Percentiles rank a stretch among this genome's conserved stretches.
These are phyloP conservation scores for Cheilosia pagana DNA, from an alignment of 2,888 invertebrate genomes.

Conservation along the genomic window DNA sequence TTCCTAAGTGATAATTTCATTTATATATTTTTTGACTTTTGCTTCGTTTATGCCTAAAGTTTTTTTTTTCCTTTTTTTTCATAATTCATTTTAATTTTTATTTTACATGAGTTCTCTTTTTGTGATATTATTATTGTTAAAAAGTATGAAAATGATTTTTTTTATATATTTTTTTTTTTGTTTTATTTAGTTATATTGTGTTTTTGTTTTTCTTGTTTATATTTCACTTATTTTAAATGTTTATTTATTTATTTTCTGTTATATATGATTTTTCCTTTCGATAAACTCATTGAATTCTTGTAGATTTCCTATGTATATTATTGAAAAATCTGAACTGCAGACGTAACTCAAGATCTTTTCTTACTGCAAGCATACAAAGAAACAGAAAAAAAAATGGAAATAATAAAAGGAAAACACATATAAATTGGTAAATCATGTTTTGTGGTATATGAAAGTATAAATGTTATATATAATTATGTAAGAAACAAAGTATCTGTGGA, in stretches of 20 bases:
- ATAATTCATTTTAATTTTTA: not conserved
- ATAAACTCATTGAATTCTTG: conserved; percentile 90
- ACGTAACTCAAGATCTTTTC: conserved; percentile 97
- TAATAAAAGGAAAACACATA: conserved; percentile 77
- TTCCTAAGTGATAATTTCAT: conserved; percentile 69
- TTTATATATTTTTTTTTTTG: conserved; percentile 18
- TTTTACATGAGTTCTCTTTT: conserved; percentile 55
- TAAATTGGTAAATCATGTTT: conserved; percentile 47
- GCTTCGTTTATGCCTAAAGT: conserved; percentile 67
- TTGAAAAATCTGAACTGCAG: conserved; percentile 98
- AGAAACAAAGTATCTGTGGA: conserved; percentile 66
- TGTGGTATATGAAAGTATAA: conserved; percentile 41
- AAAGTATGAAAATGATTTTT: conserved; percentile 51
- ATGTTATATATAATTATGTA: conserved; percentile 39
- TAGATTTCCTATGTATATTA: conserved; percentile 94
- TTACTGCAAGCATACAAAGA: conserved; percentile 87
- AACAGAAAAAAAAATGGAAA: conserved; percentile 77
- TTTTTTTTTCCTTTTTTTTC: conserved; percentile 26
- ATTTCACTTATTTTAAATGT: conserved; percentile 55
- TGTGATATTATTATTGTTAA: conserved; percentile 53
- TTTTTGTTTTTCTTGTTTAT: conserved; percentile 20
- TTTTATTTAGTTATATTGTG: conserved; percentile 20
- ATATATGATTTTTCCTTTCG: conserved; percentile 75
- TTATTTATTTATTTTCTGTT: conserved; percentile 76
- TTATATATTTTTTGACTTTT: conserved; percentile 63